Conservation (phyloP, 1,140 invertebrate species). For the Sesamia nonagrioides region DNA sequence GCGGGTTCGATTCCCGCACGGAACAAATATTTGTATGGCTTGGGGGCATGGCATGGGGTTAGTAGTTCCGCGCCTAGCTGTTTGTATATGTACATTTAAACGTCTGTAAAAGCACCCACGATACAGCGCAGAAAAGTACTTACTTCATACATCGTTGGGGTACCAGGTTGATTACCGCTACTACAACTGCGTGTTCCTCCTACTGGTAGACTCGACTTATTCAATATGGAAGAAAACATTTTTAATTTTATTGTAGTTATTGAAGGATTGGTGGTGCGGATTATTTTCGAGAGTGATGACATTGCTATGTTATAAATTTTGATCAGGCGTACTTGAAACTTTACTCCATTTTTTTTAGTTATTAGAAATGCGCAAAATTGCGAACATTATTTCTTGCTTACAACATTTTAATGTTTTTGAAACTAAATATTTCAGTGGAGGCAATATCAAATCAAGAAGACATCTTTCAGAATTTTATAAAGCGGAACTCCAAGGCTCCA, state of each 20-base stretch:
- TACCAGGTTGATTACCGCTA: not conserved
- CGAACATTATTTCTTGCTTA: no score
- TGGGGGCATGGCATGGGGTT: no score
- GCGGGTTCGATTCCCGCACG: no score
- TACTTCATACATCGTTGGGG: not conserved
- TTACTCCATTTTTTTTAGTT: not conserved
- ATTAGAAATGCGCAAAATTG: not conserved
- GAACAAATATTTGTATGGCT: no score
- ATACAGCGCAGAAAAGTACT: not conserved
- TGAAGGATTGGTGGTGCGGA: not conserved
- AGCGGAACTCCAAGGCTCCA: no score
- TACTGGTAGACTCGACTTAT: not conserved
- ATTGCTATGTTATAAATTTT: conserved; percentile 17
- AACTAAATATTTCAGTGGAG: no score
- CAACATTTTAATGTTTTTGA: no score
- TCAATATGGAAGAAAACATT: not conserved
- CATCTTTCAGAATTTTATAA: no score
- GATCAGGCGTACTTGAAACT: conserved; percentile 2
- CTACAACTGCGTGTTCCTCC: not conserved
- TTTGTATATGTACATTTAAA: no score
- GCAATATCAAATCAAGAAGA: no score
- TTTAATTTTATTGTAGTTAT: not conserved
- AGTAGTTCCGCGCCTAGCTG: no score
- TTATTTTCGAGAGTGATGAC: not conserved
- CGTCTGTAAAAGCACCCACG: no score